Base-by-base conservation (phyloP, 2,888 invertebrate species). In the Pseudococcus viburni region DNA sequence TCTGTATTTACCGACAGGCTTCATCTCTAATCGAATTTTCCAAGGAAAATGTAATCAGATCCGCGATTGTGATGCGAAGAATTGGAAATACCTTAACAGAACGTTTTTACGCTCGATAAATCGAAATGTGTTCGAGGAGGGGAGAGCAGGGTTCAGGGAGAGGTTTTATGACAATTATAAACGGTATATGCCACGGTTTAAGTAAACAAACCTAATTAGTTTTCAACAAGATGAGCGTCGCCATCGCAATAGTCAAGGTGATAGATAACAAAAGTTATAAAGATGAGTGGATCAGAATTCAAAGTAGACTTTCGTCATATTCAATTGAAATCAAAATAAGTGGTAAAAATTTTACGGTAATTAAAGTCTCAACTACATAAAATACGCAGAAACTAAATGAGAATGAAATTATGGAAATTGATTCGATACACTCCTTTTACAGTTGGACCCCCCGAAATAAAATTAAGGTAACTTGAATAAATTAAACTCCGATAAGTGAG, bases 81-180 rank as follows among this genome's bases (percentile, higher is more conserved):
- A 59, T 59, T 22, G 22, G 64, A 12, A 64, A 64, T 64, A 64
- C 64, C 64, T 64, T 64, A 64, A 64, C 22, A 11, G 64, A 64
- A 22, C 64, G 22, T 64, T 64, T 64, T 64, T 64, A 64, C 64
- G 64, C 19, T 22, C 22, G 64, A 64, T 64, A 15, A 22, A 9
- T 64, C 64, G 19, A 64, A 64, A 64, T 7, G n/a, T 59, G 59
- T 0, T 59, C 5, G n/a, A 19, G n/a, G 0, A 19, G 19, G 59
- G n/a, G 59, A 22, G 11, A 22, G 11, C 9, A 9, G 22, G 64
- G 8, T 22, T 22, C 19, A 59, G n/a, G 59, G 22, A 6, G 59
- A 59, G 5, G 9, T 64, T 64, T 64, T 22, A 22, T 12, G 22
- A 64, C 22, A 22, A 22, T 64, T 64, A 64, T 22, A 3, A 64